Evolutionary conservation across 2,888 invertebrate species (phyloP), one percentile per base, ranked within the genome.

Genomic region (Dolichomitus sp.): DNA sequence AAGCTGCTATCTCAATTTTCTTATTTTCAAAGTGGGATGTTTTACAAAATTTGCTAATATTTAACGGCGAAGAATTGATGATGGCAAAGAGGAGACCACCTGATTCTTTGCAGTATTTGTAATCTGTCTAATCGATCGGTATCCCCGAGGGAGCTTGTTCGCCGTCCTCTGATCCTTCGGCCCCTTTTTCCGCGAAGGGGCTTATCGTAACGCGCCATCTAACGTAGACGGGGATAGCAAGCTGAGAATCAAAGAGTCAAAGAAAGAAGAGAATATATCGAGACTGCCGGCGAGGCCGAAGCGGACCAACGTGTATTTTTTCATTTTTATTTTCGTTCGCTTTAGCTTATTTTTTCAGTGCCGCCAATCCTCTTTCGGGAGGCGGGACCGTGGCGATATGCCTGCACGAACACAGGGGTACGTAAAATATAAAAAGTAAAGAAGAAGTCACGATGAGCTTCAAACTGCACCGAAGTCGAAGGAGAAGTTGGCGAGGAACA

Each of bases 161-260:
- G 23, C 19, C 59, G 48, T 12, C 7, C 19, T 23, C 17, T 9
- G 27, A 33, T 57, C 23, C 37, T n/a, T 57, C 57, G 23, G 5
- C 14, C 23, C 27, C 17, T 61, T 61, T 48, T 72, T 72, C 45
- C 9, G 33, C 72, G 33, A 72, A 61, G 48, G n/a, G 27, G 6
- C 45, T 72, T 80, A 74, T 80, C 80, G 68, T 17, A 27, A 61
- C 42, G 52, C 73, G 80, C 57, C 73, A 80, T 80, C 73, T 30
- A 73, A 30, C 61, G 50, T 27, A 19, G 61, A 40, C 19, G 23
- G 45, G 52, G 52, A 42, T n/a, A 37, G n/a, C 19, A 9, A 7
- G 12, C 4, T 17, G 17, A 42, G 52, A 61, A 42, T 52, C 23
- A 63, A 65, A 59, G n/a, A 37, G 14, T n/a, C 57, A 1, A 11